A percentile compares a stretch with the other conserved stretches of the same genome.
Evolutionary conservation across 2,797 vertebrate genomes (phyloP).

Genomic region (Xenentodon cancila): DNA sequence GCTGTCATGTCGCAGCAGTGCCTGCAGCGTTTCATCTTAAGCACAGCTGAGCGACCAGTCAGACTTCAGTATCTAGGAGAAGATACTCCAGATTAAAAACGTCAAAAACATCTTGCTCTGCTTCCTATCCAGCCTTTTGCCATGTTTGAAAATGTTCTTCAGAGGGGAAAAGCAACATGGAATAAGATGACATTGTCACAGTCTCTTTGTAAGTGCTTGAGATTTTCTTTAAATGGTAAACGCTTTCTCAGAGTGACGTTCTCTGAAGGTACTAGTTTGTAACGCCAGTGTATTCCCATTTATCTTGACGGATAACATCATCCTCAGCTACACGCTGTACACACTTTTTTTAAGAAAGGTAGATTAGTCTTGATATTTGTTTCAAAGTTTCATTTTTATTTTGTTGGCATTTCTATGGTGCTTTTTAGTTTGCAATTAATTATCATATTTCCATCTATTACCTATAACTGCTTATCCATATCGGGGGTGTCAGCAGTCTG

Average conservation of each 20-base stretch:
- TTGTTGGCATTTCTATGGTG: no score
- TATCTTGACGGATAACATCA: slow-evolving; percentile 16
- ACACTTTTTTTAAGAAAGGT: no score
- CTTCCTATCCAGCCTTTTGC: slow-evolving; percentile 20
- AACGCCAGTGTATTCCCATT: slow-evolving; percentile 9
- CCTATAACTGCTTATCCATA: no score
- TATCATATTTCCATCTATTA: no score
- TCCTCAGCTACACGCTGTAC: neutral
- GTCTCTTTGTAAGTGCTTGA: slow-evolving; percentile 65
- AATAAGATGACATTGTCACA: slow-evolving; percentile 52
- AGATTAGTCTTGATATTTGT: no score
- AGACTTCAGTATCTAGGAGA: slow-evolving; percentile 31
- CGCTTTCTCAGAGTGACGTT: slow-evolving; percentile 13
- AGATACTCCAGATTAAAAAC: slow-evolving; percentile 37
- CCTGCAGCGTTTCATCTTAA: slow-evolving; percentile 63
- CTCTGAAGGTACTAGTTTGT: slow-evolving; percentile 1
- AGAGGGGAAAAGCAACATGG: slow-evolving; percentile 44
- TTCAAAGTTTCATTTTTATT: no score
- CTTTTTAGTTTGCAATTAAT: no score
- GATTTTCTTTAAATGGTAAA: slow-evolving; percentile 29
- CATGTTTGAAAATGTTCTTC: slow-evolving; percentile 59
- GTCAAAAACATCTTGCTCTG: slow-evolving; percentile 21
- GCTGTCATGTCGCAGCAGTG: slow-evolving; percentile 61
- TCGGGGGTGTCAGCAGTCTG: no score
- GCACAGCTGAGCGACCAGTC: slow-evolving; percentile 39